Conservation (phyloP, 1,140 invertebrate genomes). For the Lepidostoma basale region DNA sequence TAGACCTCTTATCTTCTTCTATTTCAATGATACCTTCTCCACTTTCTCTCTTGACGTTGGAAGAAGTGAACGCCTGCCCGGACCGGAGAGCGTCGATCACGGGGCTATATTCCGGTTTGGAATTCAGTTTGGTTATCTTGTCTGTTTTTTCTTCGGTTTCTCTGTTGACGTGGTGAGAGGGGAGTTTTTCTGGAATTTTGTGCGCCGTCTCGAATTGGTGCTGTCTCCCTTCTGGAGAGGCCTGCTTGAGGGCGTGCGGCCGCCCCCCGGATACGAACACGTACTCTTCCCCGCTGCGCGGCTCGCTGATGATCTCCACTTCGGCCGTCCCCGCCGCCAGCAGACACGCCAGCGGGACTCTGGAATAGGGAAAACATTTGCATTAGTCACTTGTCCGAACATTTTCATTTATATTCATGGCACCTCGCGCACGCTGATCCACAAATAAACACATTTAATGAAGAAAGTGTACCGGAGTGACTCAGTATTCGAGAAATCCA, state of each 20-base stretch:
- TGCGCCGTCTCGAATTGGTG: constrained; percentile 54
- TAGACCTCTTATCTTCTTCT: constrained; percentile 55
- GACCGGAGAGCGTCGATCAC: constrained; percentile 32
- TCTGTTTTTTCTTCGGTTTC: constrained; percentile 31
- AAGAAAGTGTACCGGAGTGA: background rate
- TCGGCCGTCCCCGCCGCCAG: constrained; percentile 51
- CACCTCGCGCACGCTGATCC: too few relatives aligned
- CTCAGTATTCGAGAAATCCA: constrained; percentile 2
- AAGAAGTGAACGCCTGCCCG: background rate
- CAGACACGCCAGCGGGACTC: constrained; percentile 52
- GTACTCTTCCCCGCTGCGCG: constrained; percentile 61
- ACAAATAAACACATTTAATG: background rate
- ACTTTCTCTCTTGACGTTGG: constrained; percentile 39
- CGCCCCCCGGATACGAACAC: constrained; percentile 59
- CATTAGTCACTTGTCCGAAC: too few relatives aligned
- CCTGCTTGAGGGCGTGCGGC: constrained; percentile 52
- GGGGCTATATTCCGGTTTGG: constrained; percentile 33
- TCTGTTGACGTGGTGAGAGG: constrained; percentile 50
- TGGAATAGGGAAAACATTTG: constrained; percentile 49
- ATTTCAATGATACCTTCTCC: constrained; percentile 57
- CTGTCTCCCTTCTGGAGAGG: constrained; percentile 5
- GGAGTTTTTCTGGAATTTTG: constrained; percentile 59
- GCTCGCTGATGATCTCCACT: constrained; percentile 62
- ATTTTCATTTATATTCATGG: too few relatives aligned
- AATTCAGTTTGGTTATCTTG: constrained; percentile 36